Conservation (phyloP, 53 echinoderm and acorn worm species). For the Holothuria scabra region DNA sequence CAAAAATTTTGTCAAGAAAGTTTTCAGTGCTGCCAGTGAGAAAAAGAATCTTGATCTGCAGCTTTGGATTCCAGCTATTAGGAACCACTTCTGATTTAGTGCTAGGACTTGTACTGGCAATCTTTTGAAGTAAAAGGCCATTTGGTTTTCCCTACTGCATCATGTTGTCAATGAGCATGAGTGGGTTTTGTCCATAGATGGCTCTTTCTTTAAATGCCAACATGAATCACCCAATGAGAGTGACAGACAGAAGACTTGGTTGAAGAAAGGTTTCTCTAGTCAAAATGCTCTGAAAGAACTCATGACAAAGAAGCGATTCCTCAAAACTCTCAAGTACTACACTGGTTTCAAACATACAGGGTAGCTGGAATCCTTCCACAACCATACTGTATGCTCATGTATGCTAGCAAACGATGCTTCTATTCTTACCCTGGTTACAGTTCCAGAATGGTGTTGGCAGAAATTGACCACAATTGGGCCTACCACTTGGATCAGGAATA, state of each 20-base stretch:
- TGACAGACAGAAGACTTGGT: neutral
- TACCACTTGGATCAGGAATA: neutral
- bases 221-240: neutral
- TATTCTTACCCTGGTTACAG: neutral
- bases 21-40: slow-evolving; percentile 4
- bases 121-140: neutral
- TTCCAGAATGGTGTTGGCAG: neutral
- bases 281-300: neutral
- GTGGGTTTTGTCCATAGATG: slow-evolving; percentile 47
- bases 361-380: slow-evolving; percentile 28
- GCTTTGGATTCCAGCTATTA: slow-evolving; percentile 39
- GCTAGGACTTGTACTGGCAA: neutral
- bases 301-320: neutral
- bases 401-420: neutral
- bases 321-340: slow-evolving; percentile 8
- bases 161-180: slow-evolving; percentile 56
- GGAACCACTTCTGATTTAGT: slow-evolving; percentile 48
- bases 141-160: slow-evolving; percentile 36
- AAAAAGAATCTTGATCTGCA: slow-evolving; percentile 19
- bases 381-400: slow-evolving; percentile 33
- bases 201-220: neutral
- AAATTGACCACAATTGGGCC: neutral
- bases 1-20: slow-evolving; percentile 50
- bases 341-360: slow-evolving; percentile 28
- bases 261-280: slow-evolving; percentile 1